Evolutionary conservation across 2,888 invertebrate genomes (phyloP), one percentile per base, ranked within the genome.

Genomic region (Apotomis betuletana): DNA sequence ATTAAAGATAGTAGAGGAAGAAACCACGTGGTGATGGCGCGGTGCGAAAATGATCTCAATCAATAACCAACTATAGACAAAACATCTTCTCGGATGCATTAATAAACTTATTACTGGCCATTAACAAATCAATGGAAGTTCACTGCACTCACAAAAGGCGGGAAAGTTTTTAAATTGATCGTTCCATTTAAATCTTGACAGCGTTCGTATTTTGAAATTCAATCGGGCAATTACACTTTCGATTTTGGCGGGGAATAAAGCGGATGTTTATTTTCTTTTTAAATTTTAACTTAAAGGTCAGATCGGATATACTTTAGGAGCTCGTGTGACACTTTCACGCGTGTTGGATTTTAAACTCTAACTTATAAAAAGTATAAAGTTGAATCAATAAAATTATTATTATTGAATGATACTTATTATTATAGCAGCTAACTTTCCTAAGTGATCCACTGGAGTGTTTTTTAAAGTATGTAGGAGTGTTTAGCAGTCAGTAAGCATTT

Each of bases 101-200:
- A 74, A 74, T 77, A 77, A 74, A 75, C 69, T 73, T 71, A 75
- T 75, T 74, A 75, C 74, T 74, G 70, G 75, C 74, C 74, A 77
- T 76, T 75, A 75, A 76, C 73, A 72, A 75, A 74, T 70, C 69
- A 69, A 74, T 70, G 64, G 67, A 63, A 67, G 75, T 74, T 75
- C 74, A 75, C 68, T 74, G 73, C 73, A 71, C 74, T 76, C 70
- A 77, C 77, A 77, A 78, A 78, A 75, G 78, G 76, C 78, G 79
- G 74, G 78, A 81, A 81, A 80, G 77, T 77, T 78, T 76, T 78
- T 74, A 78, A 75, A 82, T 80, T 78, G 77, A 81, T 81, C 74
- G 77, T 75, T 77, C 77, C 78, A 80, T 80, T 82, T 78, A 69
- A 73, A 73, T 64, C 69, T 74, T 78, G 78, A 78, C 79, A 77